These are phyloP conservation scores for Anolis apletophallus DNA, from an alignment of 2,797 vertebrate species.

Conservation along the genomic window DNA sequence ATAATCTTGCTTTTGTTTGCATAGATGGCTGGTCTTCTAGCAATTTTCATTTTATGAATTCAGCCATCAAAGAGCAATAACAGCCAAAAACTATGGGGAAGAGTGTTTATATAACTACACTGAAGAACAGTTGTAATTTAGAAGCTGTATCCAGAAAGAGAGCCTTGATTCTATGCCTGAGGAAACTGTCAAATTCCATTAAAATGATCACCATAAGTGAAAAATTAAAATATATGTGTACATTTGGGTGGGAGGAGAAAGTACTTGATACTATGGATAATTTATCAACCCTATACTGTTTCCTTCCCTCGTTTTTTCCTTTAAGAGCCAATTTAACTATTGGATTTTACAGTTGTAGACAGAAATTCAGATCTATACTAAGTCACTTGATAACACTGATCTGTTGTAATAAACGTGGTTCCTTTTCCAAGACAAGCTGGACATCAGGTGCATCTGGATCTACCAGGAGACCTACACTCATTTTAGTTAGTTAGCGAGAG, in stretches of 20 bases:
- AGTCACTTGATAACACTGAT: neutral
- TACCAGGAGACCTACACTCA: neutral
- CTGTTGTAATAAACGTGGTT: neutral
- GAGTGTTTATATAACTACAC: constrained; percentile 25
- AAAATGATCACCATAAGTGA: constrained; percentile 1
- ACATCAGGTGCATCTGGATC: neutral
- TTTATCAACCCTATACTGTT: neutral
- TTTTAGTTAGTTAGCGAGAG: neutral
- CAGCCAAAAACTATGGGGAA: neutral
- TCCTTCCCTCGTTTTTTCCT: neutral
- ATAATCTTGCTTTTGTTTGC: constrained; percentile 23
- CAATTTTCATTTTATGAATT: constrained; percentile 32
- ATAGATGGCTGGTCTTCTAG: constrained; percentile 13
- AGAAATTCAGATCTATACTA: neutral
- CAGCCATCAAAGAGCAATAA: neutral
- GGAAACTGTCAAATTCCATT: constrained; percentile 38
- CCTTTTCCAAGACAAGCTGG: neutral
- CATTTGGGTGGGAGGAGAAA: neutral
- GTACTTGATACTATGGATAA: constrained; percentile 19
- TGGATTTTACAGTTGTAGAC: neutral
- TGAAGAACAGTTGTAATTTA: constrained; percentile 27
- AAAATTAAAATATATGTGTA: constrained; percentile 18
- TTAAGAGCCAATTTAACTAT: constrained; percentile 17
- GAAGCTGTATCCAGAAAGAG: constrained; percentile 28
- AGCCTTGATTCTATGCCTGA: constrained; percentile 26